Percentiles rank a stretch among this genome's conserved stretches.
Conservation (phyloP, 2,113 vertebrate species). For the Seriola quinqueradiata region DNA sequence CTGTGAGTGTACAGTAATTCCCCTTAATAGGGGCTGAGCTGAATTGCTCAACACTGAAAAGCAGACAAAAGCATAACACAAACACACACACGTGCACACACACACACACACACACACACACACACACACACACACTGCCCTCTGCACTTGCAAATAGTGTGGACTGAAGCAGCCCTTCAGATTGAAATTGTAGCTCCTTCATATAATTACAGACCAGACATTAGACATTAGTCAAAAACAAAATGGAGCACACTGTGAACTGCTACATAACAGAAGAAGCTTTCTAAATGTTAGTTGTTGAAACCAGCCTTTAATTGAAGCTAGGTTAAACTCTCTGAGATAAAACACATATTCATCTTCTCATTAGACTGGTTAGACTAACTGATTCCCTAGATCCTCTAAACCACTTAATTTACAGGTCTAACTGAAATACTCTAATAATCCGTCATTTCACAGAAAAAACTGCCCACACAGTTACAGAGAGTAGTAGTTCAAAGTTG, state of each 20-base stretch:
- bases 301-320: too few relatives aligned
- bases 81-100: not conserved
- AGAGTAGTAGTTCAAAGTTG: not conserved
- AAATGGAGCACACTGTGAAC: not conserved
- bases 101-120: not conserved
- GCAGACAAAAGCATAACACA: not conserved
- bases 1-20: constrained; percentile 39
- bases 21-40: constrained; percentile 20
- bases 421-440: not conserved
- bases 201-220: constrained; percentile 7
- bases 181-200: constrained; percentile 12
- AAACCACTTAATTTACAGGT: not conserved
- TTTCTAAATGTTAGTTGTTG: not conserved
- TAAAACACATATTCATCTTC: not conserved
- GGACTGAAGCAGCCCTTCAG: constrained; percentile 11
- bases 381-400: not conserved
- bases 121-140: not conserved
- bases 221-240: not conserved
- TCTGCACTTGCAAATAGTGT: constrained; percentile 9
- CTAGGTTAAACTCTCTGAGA: not conserved
- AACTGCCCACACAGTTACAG: not conserved
- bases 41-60: constrained; percentile 38
- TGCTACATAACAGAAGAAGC: not conserved
- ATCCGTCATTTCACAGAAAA: not conserved
- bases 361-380: not conserved